Conservation (phyloP, 2,888 invertebrate species). For the Stenichneumon culpator region DNA sequence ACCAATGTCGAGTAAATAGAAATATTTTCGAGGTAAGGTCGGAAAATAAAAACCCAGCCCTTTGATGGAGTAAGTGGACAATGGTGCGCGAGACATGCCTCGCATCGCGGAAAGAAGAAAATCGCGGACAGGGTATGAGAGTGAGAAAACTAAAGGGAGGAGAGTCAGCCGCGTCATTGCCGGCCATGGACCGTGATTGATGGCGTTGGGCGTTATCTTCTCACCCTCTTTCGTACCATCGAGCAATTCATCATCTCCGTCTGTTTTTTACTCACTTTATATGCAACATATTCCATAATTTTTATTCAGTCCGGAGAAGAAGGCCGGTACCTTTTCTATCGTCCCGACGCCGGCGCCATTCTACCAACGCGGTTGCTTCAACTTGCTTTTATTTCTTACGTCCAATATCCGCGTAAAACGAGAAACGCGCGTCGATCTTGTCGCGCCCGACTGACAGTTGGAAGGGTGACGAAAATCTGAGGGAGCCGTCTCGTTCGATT, state of each 20-base stretch:
- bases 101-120: conserved; percentile 22
- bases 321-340: conserved; percentile 54
- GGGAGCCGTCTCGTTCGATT: conserved; percentile 6
- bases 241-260: conserved; percentile 85
- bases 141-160: conserved; percentile 60
- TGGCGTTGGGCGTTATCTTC: conserved; percentile 84
- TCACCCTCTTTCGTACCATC: conserved; percentile 78
- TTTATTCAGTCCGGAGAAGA: conserved; percentile 82
- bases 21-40: background rate
- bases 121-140: conserved; percentile 33
- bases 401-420: conserved; percentile 34
- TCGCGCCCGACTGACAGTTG: conserved; percentile 51
- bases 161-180: conserved; percentile 80
- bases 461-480: conserved; percentile 49
- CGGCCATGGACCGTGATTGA: conserved; percentile 83
- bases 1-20: background rate
- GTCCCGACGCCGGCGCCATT: conserved; percentile 55
- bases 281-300: conserved; percentile 85
- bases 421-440: conserved; percentile 56
- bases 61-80: conserved; percentile 40
- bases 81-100: conserved; percentile 24
- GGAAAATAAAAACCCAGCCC: conserved; percentile 5
- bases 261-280: conserved; percentile 85
- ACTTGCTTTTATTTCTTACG: conserved; percentile 33
- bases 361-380: conserved; percentile 37